Evolutionary conservation across 2,888 invertebrate species (phyloP).

Genomic region (Eupithecia subumbrata): DNA sequence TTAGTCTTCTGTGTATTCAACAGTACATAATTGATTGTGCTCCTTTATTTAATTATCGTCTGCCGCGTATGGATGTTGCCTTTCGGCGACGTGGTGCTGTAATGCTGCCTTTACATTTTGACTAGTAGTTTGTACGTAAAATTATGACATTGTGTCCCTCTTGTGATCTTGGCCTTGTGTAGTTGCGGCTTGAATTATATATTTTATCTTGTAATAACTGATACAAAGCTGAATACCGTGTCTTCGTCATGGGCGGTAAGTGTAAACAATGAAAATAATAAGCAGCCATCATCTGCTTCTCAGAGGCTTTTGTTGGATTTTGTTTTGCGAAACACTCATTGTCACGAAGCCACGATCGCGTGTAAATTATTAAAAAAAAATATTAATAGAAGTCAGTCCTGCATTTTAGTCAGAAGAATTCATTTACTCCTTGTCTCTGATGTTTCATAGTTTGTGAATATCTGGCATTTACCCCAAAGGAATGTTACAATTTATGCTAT

Average conservation of each 20-base stretch:
- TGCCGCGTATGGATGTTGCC: constrained; percentile 58
- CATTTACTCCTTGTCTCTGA: neutral
- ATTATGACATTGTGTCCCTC: constrained; percentile 44
- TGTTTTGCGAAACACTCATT: constrained; percentile 19
- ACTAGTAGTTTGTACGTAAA: constrained; percentile 37
- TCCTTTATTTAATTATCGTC: constrained; percentile 73
- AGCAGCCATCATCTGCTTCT: constrained; percentile 48
- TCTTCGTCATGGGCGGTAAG: constrained; percentile 75
- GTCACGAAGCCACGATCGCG: neutral
- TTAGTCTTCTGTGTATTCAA: constrained; percentile 59
- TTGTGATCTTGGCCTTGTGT: constrained; percentile 71
- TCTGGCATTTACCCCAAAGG: neutral
- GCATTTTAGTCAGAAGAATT: neutral
- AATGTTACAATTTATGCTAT: neutral
- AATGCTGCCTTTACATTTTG: constrained; percentile 39
- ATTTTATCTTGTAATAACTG: constrained; percentile 51
- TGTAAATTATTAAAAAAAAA: neutral
- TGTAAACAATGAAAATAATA: constrained; percentile 47
- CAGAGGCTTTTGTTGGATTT: constrained; percentile 33
- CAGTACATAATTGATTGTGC: constrained; percentile 63
- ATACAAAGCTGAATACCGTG: constrained; percentile 63
- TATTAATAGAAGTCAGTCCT: neutral
- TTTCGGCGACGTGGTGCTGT: constrained; percentile 56
- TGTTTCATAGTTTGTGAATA: neutral
- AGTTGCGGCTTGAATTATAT: constrained; percentile 59